Evolutionary conservation across 1,140 invertebrate species (phyloP), one percentile per base, ranked within the genome.

Genomic region (Drosophila elegans): DNA sequence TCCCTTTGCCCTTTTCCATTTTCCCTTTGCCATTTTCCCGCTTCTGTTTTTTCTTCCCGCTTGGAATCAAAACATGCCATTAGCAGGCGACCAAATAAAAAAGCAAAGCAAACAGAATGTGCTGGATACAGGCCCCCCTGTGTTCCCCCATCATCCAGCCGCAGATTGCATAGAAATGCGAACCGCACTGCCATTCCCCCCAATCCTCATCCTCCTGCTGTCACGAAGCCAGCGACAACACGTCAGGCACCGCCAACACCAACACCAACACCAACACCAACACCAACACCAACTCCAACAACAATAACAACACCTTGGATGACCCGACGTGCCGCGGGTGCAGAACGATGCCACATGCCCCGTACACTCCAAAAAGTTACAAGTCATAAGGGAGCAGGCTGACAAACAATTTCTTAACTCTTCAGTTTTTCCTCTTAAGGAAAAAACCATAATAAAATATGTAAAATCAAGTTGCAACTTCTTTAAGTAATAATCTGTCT

Each of bases 31-130:
- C 16, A 21, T 21, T 21, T 21, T 21, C 16, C 16, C 16, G 16
- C 16, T 11, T 54, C 25, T 12, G 16, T 21, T 52, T 53, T 53
- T 74, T 61, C 54, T 36, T 52, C 27, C 49, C 45, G 66, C 61
- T 59, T 63, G 68, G 60, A 85, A 85, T 85, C 82, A 86, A 78
- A 86, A 78, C 82, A 75, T 73, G 83, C 82, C 83, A 86, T 86
- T 82, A 86, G 74, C 67, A 72, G 62, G 29, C 49, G 27, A n/a
- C 34, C 56, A 46, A 62, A 85, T 59, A 77, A 69, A 41, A 41
- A 42, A 38, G 59, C 13, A 44, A 39, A 16, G 38, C 57, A 63
- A 67, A 67, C 60, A 80, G 56, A 62, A 27, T 48, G 77, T 67
- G 61, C 69, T 49, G 68, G 36, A 39, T 9, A 10, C 56, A 11